A percentile compares a stretch with the other conserved stretches of the same genome.
Conservation (phyloP, 2,888 invertebrate genomes). For the Drosophila neotestacea region DNA sequence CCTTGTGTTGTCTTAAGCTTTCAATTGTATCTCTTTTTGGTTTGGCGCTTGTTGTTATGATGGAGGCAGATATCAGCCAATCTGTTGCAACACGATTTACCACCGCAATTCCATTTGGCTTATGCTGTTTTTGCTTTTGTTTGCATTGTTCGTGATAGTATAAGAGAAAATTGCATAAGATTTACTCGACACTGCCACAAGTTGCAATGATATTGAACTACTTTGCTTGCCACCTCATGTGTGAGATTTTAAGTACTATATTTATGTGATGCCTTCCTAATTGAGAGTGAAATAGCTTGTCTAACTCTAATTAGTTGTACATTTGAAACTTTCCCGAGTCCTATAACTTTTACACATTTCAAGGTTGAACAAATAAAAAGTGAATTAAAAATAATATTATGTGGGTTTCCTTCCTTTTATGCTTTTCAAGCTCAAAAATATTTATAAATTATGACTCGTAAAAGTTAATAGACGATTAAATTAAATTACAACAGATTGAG, state of each 20-base stretch:
- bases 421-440: not conserved
- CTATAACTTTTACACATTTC: not conserved
- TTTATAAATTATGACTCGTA: not conserved
- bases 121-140: constrained; percentile 25
- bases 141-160: constrained; percentile 19
- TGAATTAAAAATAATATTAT: not conserved
- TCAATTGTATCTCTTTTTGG: not conserved
- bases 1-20: not conserved
- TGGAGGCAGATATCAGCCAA: constrained; percentile 50
- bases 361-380: not conserved
- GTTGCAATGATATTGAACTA: constrained; percentile 57
- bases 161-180: constrained; percentile 53
- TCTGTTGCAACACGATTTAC: constrained; percentile 46
- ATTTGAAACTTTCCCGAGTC: not conserved
- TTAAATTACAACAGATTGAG: constrained; percentile 12
- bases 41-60: constrained; percentile 33
- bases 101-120: constrained; percentile 42
- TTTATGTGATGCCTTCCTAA: not conserved
- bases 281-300: not conserved
- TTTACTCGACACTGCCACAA: constrained; percentile 20
- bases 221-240: constrained; percentile 16
- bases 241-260: not conserved
- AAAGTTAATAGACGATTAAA: not conserved
- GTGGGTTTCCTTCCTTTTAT: not conserved
- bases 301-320: not conserved